Percentiles rank a stretch among this genome's conserved stretches.
Conservation (phyloP, 37 sponge, comb jelly and placozoan species). For the Beroe ovata region DNA sequence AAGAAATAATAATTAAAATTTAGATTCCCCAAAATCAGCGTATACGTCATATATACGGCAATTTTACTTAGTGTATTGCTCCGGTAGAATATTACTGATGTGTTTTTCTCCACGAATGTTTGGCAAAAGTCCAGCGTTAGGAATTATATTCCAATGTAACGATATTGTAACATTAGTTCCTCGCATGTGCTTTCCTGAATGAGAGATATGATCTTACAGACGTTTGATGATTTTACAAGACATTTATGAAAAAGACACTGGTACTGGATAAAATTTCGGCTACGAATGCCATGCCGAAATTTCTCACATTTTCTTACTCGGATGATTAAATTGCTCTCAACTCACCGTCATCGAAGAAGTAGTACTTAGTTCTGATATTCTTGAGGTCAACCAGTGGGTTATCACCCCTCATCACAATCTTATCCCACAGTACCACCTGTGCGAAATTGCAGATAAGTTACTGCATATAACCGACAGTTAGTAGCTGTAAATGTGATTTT, state of each 20-base stretch:
- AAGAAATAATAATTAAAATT: background rate
- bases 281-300: too few species aligned
- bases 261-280: too few species aligned
- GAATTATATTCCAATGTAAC: slow-evolving; percentile 91
- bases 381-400: slow-evolving; percentile 72
- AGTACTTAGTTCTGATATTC: slow-evolving; percentile 75
- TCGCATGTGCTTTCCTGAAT: slow-evolving; percentile 72
- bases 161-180: slow-evolving; percentile 75
- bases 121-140: slow-evolving; percentile 87
- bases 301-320: too few species aligned
- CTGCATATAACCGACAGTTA: too few species aligned
- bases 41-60: background rate
- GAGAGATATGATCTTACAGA: too few species aligned
- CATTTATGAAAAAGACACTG: too few species aligned
- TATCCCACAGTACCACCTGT: slow-evolving; percentile 96
- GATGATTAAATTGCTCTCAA: too few species aligned
- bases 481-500: too few species aligned
- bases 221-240: too few species aligned
- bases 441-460: too few species aligned
- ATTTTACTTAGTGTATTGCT: background rate
- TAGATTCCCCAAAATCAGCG: background rate
- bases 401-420: slow-evolving; percentile 85
- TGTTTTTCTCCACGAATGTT: slow-evolving; percentile 48
- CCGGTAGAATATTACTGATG: slow-evolving; percentile 10
- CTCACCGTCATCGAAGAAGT: slow-evolving; percentile 90